Evolutionary conservation across 2,888 invertebrate species (phyloP).

Genomic region (Lasioglossum lativentre): DNA sequence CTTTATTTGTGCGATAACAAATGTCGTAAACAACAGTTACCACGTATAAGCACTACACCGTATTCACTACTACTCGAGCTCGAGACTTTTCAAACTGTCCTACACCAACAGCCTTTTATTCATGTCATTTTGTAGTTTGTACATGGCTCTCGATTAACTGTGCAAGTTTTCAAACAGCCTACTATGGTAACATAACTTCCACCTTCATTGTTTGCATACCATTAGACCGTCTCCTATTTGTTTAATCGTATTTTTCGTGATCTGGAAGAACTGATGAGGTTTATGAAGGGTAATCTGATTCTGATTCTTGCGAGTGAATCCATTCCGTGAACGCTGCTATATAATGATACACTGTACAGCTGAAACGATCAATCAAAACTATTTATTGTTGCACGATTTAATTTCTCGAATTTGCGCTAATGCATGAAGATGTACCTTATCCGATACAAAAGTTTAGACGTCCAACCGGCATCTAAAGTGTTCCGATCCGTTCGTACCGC

Average conservation of each 20-base stretch:
- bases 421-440: constrained; percentile 40
- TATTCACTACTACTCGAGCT: too few relatives aligned
- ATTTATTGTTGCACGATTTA: not conserved
- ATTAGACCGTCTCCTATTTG: not conserved
- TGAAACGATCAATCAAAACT: constrained; percentile 40
- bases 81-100: too few relatives aligned
- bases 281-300: constrained; percentile 59
- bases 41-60: too few relatives aligned
- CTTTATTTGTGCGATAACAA: too few relatives aligned
- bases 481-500: constrained; percentile 77
- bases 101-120: not conserved
- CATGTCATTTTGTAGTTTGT: too few relatives aligned
- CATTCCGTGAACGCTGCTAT: constrained; percentile 76
- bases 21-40: too few relatives aligned
- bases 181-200: not conserved
- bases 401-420: not conserved
- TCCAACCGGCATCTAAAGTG: constrained; percentile 72
- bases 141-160: not conserved
- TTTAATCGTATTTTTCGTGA: not conserved
- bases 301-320: constrained; percentile 71
- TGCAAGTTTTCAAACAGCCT: not conserved
- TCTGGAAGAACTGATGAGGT: not conserved
- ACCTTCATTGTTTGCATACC: not conserved
- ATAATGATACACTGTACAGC: constrained; percentile 72
- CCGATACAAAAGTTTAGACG: constrained; percentile 58